Base-by-base conservation (phyloP, 2,888 invertebrate genomes). In the Pocota personata region DNA sequence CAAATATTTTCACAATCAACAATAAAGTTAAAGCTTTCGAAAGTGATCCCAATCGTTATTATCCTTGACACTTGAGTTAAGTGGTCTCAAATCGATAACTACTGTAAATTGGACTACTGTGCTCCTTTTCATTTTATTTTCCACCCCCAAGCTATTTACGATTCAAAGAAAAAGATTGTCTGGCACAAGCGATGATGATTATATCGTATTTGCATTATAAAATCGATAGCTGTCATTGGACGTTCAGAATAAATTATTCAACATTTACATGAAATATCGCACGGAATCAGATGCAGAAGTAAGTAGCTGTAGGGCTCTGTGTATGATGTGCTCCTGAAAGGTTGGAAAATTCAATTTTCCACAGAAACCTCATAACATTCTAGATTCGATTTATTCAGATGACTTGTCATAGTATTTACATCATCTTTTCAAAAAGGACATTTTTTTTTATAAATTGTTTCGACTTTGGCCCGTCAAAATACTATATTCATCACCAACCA, bases 1-100 rank as follows among this genome's bases (percentile, higher is more conserved):
- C 48, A 58, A 76, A 67, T 67, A 67, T 77, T 60, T 67, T 60
- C 67, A 52, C 50, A 52, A 77, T 52, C 77, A 43, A 58, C 50
- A 40, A 10, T 35, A 14, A 43, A 50, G 60, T 40, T 69, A 50
- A 60, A 77, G 37, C 24, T 21, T 37, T 27, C n/a, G 12, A 48
- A 19, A 66, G n/a, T 27, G n/a, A 5, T 19, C 19, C 48, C 66
- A 46, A 14, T 16, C 46, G 24, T n/a, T 24, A 48, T 77, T 40
- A 52, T 69, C 60, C 77, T 32, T 30, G 40, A 43, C 60, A 69
- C 58, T 69, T 16, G 50, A 30, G 16, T 69, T 50, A 52, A 77
- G 50, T 60, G 50, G 50, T 32, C n/a, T 30, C 19, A 32, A 60
- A 77, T 77, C 58, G 67, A 77, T 60, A 58, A 19, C 50, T 24